These are phyloP conservation scores for Actinernus sp. DNA, from an alignment of 92 coral and sea anemone species.

Conservation along the genomic window DNA sequence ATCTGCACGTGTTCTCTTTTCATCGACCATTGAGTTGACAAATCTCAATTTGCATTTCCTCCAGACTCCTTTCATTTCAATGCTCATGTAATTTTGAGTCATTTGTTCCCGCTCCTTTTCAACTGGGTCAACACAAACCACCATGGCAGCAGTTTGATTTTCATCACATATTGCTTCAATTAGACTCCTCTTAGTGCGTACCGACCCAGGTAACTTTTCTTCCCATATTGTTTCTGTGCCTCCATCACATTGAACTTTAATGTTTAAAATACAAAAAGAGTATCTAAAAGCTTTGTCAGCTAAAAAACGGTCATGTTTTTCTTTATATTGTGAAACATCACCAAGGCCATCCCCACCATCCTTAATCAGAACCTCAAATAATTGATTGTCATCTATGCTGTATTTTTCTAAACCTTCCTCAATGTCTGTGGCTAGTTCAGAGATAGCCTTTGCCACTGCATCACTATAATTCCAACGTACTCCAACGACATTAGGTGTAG, in stretches of 20 bases:
- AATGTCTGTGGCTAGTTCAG: neutral
- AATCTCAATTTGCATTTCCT: neutral
- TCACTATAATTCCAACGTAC: neutral
- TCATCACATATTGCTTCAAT: constrained; percentile 10
- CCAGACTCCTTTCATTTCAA: neutral
- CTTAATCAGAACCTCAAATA: constrained; percentile 9
- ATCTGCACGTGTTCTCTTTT: constrained; percentile 9
- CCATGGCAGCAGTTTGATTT: neutral
- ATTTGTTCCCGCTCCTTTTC: neutral
- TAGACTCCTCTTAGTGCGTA: constrained; percentile 11
- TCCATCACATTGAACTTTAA: constrained; percentile 2
- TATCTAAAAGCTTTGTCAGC: constrained; percentile 10
- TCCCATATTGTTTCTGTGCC: neutral
- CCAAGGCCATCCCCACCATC: constrained; percentile 35
- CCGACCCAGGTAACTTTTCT: constrained; percentile 12
- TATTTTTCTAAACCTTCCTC: neutral
- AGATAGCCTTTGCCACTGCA: neutral
- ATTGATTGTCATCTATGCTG: constrained; percentile 5
- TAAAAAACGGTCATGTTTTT: constrained; percentile 9
- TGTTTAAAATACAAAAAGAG: constrained; percentile 5
- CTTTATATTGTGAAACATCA: constrained; percentile 19
- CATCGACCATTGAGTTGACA: constrained; percentile 11
- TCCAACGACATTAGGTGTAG: constrained; percentile 16
- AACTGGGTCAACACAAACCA: neutral
- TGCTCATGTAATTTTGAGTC: neutral